Conservation (phyloP, 2,797 vertebrate species). For the Centropyge bicolor region DNA sequence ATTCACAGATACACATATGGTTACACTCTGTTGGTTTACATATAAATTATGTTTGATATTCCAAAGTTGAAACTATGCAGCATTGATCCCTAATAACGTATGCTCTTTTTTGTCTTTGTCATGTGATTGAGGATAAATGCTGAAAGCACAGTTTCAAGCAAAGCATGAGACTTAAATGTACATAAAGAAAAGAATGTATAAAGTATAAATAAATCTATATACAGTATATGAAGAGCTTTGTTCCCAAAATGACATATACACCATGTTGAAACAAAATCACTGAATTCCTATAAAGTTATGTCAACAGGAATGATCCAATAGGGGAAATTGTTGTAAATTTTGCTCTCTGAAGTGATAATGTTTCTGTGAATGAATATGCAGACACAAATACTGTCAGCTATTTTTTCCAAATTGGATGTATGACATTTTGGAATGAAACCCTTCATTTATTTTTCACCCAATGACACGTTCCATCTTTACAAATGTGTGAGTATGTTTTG, state of each 20-base stretch:
- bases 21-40: conserved; percentile 64
- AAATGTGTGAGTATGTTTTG: conserved; percentile 77
- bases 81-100: conserved; percentile 77
- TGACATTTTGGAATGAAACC: conserved; percentile 67
- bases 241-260: conserved; percentile 56
- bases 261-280: conserved; percentile 31
- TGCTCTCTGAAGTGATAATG: conserved; percentile 21
- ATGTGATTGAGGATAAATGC: conserved; percentile 77
- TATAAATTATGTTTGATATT: conserved; percentile 62
- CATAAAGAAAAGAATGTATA: conserved; percentile 77
- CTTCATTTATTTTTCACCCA: conserved; percentile 73
- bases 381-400: conserved; percentile 35
- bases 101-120: conserved; percentile 53
- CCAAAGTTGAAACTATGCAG: conserved; percentile 79
- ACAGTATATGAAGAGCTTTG: conserved; percentile 72
- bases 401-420: conserved; percentile 29
- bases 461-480: conserved; percentile 76
- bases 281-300: conserved; percentile 1
- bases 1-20: conserved; percentile 1
- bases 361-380: conserved; percentile 25
- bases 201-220: conserved; percentile 61
- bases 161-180: conserved; percentile 77
- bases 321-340: neutral
- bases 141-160: conserved; percentile 73
- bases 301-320: neutral